phyloP scores from a whole-genome alignment of 1,140 invertebrate species.

The Samia ricini region DNA sequence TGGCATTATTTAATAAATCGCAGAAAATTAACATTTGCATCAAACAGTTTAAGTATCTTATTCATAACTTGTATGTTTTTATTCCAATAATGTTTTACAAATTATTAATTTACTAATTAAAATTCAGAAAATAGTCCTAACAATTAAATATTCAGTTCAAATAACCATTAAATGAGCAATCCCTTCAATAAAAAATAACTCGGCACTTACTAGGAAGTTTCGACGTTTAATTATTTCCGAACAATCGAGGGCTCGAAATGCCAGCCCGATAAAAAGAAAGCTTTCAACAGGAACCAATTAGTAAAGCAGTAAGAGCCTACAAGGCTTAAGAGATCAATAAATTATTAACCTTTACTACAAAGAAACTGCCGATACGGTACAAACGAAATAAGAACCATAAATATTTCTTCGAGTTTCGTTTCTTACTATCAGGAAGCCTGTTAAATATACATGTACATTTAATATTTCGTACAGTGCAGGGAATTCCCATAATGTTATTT shows the following conservation, averaged over 20 bases:
- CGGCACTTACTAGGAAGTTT: slow-evolving; percentile 27
- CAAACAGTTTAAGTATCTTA: too few relatives aligned
- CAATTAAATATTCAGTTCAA: not conserved
- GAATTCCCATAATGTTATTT: too few relatives aligned
- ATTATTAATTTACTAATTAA: too few relatives aligned
- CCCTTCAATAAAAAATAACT: slow-evolving; percentile 35
- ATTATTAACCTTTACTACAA: slow-evolving; percentile 33
- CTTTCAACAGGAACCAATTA: slow-evolving; percentile 38
- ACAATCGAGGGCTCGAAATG: slow-evolving; percentile 30
- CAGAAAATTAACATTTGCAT: too few relatives aligned
- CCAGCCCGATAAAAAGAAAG: slow-evolving; percentile 25
- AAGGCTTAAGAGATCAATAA: slow-evolving; percentile 36
- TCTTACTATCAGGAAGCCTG: not conserved
- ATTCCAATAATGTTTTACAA: too few relatives aligned
- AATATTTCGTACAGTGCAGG: too few relatives aligned
- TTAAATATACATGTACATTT: not conserved
- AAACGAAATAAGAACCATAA: slow-evolving; percentile 20
- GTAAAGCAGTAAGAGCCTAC: slow-evolving; percentile 34
- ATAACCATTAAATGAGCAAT: slow-evolving; percentile 23
- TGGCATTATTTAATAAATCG: too few relatives aligned
- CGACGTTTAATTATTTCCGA: slow-evolving; percentile 36
- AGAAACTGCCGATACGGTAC: slow-evolving; percentile 22
- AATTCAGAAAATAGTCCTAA: not conserved
- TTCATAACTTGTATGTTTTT: too few relatives aligned
- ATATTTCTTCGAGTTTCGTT: slow-evolving; percentile 1